Evolutionary conservation across 2,797 vertebrate species (phyloP).

Genomic region (Bovichtus variegatus): DNA sequence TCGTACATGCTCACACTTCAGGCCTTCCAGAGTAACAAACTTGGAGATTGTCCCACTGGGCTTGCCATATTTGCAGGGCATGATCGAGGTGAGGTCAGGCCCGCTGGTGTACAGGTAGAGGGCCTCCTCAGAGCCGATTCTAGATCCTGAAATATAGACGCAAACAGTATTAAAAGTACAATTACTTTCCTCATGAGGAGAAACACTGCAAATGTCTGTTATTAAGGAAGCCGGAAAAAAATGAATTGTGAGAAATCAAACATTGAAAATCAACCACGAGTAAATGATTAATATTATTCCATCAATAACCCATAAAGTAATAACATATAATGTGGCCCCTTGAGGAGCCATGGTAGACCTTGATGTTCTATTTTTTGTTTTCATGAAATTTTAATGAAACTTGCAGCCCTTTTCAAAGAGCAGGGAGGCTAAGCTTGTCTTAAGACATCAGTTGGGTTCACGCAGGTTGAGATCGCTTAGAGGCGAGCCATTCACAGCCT

Average conservation of each 20-base stretch:
- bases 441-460: constrained; percentile 54
- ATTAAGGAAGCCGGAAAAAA: constrained; percentile 4
- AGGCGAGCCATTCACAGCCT: constrained; percentile 57
- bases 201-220: constrained; percentile 8
- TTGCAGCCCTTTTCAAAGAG: constrained; percentile 17
- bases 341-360: not conserved
- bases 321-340: not conserved
- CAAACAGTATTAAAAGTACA: not conserved
- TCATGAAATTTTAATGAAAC: constrained; percentile 23
- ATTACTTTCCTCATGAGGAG: not conserved
- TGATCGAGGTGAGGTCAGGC: constrained; percentile 94
- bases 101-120: constrained; percentile 94
- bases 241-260: not conserved
- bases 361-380: constrained; percentile 49
- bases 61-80: constrained; percentile 97
- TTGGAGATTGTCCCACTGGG: constrained; percentile 87
- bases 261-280: not conserved
- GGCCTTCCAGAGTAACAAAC: constrained; percentile 91
- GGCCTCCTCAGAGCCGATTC: constrained; percentile 92
- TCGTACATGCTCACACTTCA: constrained; percentile 90
- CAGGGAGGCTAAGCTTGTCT: constrained; percentile 22
- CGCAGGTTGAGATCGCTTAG: constrained; percentile 54
- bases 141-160: constrained; percentile 86
- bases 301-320: constrained; percentile 20
- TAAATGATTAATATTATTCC: constrained; percentile 24